A percentile compares a stretch with the other conserved stretches of the same genome.
These are phyloP conservation scores for Scomberomorus guttatus DNA, from an alignment of 2,797 vertebrate genomes.

Conservation along the genomic window DNA sequence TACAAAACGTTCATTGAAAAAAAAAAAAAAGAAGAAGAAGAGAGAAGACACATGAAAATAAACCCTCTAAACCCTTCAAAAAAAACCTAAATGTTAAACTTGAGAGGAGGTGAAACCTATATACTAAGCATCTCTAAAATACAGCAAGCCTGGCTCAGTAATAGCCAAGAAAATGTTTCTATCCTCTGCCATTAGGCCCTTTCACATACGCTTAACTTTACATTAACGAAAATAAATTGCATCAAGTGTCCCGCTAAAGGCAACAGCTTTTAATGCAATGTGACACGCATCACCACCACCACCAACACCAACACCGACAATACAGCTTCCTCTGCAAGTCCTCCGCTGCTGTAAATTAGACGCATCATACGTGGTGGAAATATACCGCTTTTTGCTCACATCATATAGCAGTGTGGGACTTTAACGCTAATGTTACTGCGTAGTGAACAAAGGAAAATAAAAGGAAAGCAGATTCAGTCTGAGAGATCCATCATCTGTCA, in stretches of 20 bases:
- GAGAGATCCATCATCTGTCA: constrained; percentile 55
- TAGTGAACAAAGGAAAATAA: constrained; percentile 35
- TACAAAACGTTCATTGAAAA: constrained; percentile 26
- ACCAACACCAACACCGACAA: not conserved
- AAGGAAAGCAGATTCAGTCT: constrained; percentile 23
- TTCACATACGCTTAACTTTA: constrained; percentile 17
- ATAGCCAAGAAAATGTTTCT: not conserved
- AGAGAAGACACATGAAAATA: not conserved
- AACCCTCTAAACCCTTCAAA: constrained; percentile 7
- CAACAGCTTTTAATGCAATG: constrained; percentile 24
- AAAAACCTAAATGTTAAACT: not conserved
- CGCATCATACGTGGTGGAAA: constrained; percentile 11
- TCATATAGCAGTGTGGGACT: not conserved
- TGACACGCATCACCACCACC: constrained; percentile 17
- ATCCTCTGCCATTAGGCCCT: not conserved
- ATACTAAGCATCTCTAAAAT: not conserved
- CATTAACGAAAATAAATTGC: constrained; percentile 9
- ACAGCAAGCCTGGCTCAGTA: no score
- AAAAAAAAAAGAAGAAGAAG: not conserved
- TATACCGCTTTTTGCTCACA: constrained; percentile 18
- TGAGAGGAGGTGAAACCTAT: not conserved
- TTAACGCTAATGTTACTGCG: constrained; percentile 14
- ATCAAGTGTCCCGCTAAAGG: constrained; percentile 9
- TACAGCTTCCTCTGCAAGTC: constrained; percentile 3
- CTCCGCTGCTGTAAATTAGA: constrained; percentile 25